Percentiles rank a stretch among this genome's conserved stretches.
phyloP scores from a whole-genome alignment of 2,888 invertebrate genomes.

The Drosophila dives region DNA sequence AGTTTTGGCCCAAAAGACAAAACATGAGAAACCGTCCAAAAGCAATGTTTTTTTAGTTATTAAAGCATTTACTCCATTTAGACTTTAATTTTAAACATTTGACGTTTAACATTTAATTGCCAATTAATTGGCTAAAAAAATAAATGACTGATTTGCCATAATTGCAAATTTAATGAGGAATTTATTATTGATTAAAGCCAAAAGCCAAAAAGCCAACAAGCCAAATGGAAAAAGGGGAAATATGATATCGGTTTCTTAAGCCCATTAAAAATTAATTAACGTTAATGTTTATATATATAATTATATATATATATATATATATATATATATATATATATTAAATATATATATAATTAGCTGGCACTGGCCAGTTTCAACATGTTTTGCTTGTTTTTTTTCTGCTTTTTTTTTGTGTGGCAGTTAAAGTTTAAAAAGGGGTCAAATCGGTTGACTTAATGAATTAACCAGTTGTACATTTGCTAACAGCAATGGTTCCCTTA shows the following conservation, averaged over 20 bases:
- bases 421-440: too few species aligned
- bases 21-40: background rate
- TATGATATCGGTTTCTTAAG: background rate
- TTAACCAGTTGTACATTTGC: too few species aligned
- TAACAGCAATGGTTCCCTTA: too few species aligned
- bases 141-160: background rate
- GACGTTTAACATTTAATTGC: background rate
- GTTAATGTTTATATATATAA: too few species aligned
- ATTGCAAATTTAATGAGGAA: background rate
- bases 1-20: conserved; percentile 18
- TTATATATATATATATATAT: too few species aligned
- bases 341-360: too few species aligned
- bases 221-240: background rate
- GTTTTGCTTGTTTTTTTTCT: too few species aligned
- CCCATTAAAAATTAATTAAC: background rate
- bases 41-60: background rate
- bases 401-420: too few species aligned
- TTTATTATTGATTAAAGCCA: background rate
- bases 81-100: background rate
- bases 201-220: background rate
- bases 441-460: too few species aligned
- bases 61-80: too few species aligned
- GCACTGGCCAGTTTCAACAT: too few species aligned
- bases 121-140: background rate
- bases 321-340: too few species aligned